Base-by-base conservation (phyloP, 2,797 vertebrate genomes). In the Menidia menidia region DNA sequence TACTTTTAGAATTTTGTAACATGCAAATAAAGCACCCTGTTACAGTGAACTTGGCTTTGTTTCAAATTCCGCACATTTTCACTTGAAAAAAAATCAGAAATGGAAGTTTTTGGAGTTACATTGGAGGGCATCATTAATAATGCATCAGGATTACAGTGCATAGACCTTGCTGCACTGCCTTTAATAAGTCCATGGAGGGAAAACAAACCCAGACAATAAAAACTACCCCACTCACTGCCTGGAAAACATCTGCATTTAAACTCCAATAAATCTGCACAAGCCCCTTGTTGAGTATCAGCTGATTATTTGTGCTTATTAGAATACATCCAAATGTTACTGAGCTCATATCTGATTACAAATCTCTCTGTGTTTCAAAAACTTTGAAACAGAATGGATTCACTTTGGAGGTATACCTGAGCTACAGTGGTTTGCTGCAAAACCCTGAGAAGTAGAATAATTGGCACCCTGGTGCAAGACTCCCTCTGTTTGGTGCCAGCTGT, bases 391-490 rank as follows among this genome's bases (percentile, higher is more conserved):
- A 78, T 61, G 52, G 51, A 77, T 88, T 83, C 84, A 72, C 91
- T 85, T 71, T 70, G 32, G 71, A 75, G 73, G 73, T 75, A 73
- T 84, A 92, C 89, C 87, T 89, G 78, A 87, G 86, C 80, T 78
- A 62, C 78, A 63, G 80, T 47, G 80, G 82, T 85, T 87, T 85
- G 80, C 86, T 77, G 82, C 50, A 62, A 71, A 91, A 90, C 90
- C 87, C 83, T 79, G 87, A 92, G 92, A 90, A 91, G 92, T 86
- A 73, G 89, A 90, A 91, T 94, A 94, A 94, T 94, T 95, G 92
- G 94, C 93, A 94, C 92, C 86, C 90, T 82, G 78, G 90, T 89
- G 92, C 82, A 90, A 85, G 80, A 76, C 87, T 89, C 84, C 87
- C 90, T 86, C 87, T 87, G 92, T 91, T 89, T 88, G 84, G 84